These are phyloP conservation scores for Drosophila prostipennis DNA, from an alignment of 2,888 invertebrate genomes.

Conservation along the genomic window DNA sequence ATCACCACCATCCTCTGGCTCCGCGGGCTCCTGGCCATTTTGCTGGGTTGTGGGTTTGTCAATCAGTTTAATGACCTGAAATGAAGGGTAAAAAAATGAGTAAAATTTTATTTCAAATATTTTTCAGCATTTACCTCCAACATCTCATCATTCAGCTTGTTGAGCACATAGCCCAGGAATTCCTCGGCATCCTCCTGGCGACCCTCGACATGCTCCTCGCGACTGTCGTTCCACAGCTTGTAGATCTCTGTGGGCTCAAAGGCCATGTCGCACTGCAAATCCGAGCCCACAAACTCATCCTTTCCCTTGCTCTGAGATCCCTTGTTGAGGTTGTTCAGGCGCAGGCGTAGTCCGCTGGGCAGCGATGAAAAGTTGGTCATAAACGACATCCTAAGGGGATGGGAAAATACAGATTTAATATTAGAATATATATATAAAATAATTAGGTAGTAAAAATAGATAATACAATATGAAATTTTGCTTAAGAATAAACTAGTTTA, in stretches of 20 bases:
- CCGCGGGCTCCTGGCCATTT: conserved; percentile 84
- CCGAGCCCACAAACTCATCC: conserved; percentile 85
- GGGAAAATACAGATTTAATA: not conserved
- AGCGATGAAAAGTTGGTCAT: conserved; percentile 90
- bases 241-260: conserved; percentile 96
- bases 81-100: too few relatives aligned
- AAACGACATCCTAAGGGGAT: conserved; percentile 86
- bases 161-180: conserved; percentile 95
- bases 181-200: conserved; percentile 99
- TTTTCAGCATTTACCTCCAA: conserved; percentile 87
- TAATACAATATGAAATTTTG: too few relatives aligned
- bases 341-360: conserved; percentile 86
- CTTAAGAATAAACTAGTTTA: too few relatives aligned
- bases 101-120: not conserved
- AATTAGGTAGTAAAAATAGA: too few relatives aligned
- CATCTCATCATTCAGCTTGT: conserved; percentile 98
- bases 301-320: conserved; percentile 79
- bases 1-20: conserved; percentile 83
- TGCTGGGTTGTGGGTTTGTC: conserved; percentile 85
- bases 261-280: conserved; percentile 90
- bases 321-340: conserved; percentile 82
- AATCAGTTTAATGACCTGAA: conserved; percentile 86
- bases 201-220: conserved; percentile 91
- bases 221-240: conserved; percentile 91
- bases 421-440: too few relatives aligned